phyloP scores from a whole-genome alignment of 2,888 invertebrate genomes.

The Ceriagrion tenellum region DNA sequence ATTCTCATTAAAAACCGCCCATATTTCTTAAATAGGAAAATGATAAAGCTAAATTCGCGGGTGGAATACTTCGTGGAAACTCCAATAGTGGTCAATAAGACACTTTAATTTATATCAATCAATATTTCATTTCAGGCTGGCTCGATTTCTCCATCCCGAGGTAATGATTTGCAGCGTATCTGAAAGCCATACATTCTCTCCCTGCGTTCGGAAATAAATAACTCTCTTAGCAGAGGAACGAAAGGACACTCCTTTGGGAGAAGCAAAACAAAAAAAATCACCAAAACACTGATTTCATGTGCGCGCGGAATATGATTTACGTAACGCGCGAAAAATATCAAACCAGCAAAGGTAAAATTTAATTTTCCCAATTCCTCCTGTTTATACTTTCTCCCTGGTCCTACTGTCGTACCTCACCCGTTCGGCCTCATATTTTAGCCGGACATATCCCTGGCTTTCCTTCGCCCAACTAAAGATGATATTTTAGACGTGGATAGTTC shows the following conservation, averaged over 20 bases:
- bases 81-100: background rate
- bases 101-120: slow-evolving; percentile 14
- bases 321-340: slow-evolving; percentile 1
- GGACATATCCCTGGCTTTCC: background rate
- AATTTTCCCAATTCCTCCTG: background rate
- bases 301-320: slow-evolving; percentile 35
- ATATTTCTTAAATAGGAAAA: background rate
- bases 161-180: slow-evolving; percentile 53
- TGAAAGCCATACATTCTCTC: slow-evolving; percentile 35
- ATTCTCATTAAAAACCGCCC: background rate
- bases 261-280: background rate
- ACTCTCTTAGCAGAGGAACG: slow-evolving; percentile 22
- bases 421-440: background rate
- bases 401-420: background rate
- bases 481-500: background rate
- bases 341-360: background rate
- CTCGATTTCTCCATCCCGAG: background rate
- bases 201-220: slow-evolving; percentile 44
- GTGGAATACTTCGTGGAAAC: background rate
- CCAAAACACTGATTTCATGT: background rate
- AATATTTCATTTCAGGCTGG: background rate
- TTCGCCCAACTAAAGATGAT: background rate
- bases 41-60: background rate
- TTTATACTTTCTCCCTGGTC: background rate
- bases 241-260: slow-evolving; percentile 61